phyloP scores from a whole-genome alignment of 2,113 vertebrate genomes.

The Balaeniceps rex region DNA sequence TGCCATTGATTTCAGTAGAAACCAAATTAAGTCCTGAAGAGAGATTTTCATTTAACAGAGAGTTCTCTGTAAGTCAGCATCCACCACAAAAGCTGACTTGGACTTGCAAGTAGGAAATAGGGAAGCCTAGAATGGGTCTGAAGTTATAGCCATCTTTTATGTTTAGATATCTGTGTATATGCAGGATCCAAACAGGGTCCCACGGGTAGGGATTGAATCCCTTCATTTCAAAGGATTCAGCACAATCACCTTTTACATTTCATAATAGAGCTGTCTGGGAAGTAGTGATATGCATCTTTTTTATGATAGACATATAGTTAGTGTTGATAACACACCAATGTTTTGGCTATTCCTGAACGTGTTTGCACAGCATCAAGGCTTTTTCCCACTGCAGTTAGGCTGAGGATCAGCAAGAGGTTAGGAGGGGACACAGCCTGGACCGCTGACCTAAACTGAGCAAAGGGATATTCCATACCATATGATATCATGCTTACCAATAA shows the following conservation, averaged over 20 bases:
- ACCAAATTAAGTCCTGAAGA: not conserved
- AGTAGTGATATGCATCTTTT: not conserved
- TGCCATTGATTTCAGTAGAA: not conserved
- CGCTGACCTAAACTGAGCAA: not conserved
- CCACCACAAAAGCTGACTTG: not conserved
- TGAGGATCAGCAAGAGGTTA: rapidly evolving
- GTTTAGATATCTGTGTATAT: not conserved
- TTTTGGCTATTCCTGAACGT: not conserved
- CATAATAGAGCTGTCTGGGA: not conserved
- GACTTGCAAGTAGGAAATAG: not conserved
- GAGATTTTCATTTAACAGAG: not conserved
- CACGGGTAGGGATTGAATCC: not conserved
- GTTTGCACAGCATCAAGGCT: not conserved
- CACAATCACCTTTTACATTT: not conserved
- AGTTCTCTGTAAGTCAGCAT: not conserved
- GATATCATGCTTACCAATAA: not conserved
- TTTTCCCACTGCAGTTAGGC: not conserved
- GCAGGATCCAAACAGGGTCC: not conserved
- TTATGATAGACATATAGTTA: not conserved
- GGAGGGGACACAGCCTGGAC: not conserved
- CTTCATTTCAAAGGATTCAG: not conserved
- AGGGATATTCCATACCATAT: not conserved
- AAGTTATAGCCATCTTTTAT: rapidly evolving
- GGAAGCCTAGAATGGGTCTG: not conserved
- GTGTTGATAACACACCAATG: not conserved